Percentiles rank a stretch among this genome's conserved stretches.
phyloP scores from a whole-genome alignment of 2,797 vertebrate species.

The Antennarius maculatus region DNA sequence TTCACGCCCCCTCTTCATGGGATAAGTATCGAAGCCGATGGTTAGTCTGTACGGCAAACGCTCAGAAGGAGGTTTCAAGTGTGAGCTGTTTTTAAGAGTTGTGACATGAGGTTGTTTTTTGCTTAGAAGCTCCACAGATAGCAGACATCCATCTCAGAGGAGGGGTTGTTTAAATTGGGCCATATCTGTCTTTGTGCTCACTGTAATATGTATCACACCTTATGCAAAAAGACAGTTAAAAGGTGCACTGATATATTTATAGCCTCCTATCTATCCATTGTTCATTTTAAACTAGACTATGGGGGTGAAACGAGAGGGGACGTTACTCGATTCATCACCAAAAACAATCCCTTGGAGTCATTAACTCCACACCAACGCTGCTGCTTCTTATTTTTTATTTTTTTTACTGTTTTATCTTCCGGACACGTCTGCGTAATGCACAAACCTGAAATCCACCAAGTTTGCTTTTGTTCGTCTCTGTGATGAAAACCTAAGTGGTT shows the following conservation, averaged over 20 bases:
- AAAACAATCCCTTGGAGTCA: slow-evolving; percentile 24
- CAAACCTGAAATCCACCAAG: slow-evolving; percentile 24
- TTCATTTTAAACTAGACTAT: slow-evolving; percentile 10
- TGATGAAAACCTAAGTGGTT: slow-evolving; percentile 59
- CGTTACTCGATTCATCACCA: slow-evolving; percentile 34
- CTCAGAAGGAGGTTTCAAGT: neutral
- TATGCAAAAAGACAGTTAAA: neutral
- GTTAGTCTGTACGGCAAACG: neutral
- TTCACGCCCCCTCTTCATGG: slow-evolving; percentile 14
- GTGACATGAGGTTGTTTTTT: slow-evolving; percentile 1
- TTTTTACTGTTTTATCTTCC: neutral
- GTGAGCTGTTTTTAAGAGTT: neutral
- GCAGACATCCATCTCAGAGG: neutral
- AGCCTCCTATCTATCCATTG: slow-evolving; percentile 2
- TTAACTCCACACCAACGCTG: slow-evolving; percentile 34
- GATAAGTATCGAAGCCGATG: neutral
- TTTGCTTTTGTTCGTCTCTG: slow-evolving; percentile 38
- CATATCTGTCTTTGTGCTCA: neutral
- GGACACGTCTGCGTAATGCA: neutral
- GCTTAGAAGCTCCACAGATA: neutral
- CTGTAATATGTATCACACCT: neutral
- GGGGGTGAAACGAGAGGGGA: neutral
- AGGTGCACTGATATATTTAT: slow-evolving; percentile 1
- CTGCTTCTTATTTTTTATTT: slow-evolving; percentile 13
- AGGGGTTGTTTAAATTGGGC: slow-evolving; percentile 3